Conservation (phyloP, 2,888 invertebrate genomes). For the Drosophila limbata region DNA sequence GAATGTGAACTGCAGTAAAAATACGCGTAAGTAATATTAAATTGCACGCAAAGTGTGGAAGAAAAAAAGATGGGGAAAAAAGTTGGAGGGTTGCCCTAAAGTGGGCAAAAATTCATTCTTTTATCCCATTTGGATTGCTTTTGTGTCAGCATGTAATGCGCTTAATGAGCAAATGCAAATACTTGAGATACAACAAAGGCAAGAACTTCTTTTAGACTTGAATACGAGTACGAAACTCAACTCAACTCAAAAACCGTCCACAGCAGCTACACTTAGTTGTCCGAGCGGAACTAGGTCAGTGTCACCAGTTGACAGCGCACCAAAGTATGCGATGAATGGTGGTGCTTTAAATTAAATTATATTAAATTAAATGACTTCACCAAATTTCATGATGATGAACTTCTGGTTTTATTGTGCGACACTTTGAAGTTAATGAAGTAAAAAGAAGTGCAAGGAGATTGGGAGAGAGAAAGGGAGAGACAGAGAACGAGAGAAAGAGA, state of each 20-base stretch:
- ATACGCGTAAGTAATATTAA: conserved; percentile 46
- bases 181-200: conserved; percentile 56
- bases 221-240: conserved; percentile 11
- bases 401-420: conserved; percentile 42
- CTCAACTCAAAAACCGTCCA: conserved; percentile 37
- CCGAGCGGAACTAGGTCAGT: conserved; percentile 63
- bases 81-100: conserved; percentile 16
- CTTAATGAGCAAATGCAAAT: conserved; percentile 76
- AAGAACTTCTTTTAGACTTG: conserved; percentile 21
- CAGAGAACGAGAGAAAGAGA: too few species aligned
- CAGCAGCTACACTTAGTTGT: conserved; percentile 19
- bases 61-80: conserved; percentile 7
- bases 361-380: conserved; percentile 62
- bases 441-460: conserved; percentile 11
- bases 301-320: conserved; percentile 49
- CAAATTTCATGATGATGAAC: conserved; percentile 58
- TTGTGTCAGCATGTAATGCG: conserved; percentile 64
- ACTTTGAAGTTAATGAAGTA: conserved; percentile 50
- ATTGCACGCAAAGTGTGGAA: conserved; percentile 54
- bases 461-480: neutral
- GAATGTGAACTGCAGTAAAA: conserved; percentile 62
- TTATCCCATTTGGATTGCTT: conserved; percentile 22
- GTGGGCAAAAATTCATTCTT: conserved; percentile 24
- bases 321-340: conserved; percentile 74
- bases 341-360: conserved; percentile 58